Conservation (phyloP, 2,113 vertebrate species). For the Myodes glareolus region DNA sequence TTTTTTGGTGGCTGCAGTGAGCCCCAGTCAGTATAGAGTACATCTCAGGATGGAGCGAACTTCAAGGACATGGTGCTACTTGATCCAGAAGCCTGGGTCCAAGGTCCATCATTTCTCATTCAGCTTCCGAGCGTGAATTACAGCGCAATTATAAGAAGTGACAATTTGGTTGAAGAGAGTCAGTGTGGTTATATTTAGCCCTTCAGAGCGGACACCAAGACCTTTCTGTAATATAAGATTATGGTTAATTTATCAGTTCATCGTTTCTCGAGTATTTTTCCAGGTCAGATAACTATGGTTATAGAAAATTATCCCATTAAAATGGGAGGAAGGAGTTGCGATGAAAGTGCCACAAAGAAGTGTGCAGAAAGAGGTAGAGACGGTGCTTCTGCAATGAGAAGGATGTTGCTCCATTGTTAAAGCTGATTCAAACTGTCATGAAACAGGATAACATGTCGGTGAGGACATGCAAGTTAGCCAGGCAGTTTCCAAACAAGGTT, state of each 20-base stretch:
- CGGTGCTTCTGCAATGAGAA: background rate
- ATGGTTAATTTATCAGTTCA: constrained; percentile 73
- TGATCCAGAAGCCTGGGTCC: constrained; percentile 60
- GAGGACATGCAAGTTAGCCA: constrained; percentile 16
- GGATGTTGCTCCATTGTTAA: background rate
- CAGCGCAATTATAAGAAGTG: constrained; percentile 72
- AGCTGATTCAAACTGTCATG: constrained; percentile 1
- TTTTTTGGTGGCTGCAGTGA: background rate
- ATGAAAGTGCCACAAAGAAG: background rate
- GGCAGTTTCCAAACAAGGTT: background rate
- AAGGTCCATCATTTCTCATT: constrained; percentile 58
- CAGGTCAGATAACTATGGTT: constrained; percentile 58
- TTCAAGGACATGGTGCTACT: constrained; percentile 63
- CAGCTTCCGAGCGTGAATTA: constrained; percentile 61
- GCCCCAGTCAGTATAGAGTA: background rate
- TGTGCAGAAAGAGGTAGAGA: background rate
- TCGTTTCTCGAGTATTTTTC: constrained; percentile 65
- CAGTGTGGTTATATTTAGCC: constrained; percentile 77
- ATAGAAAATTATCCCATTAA: constrained; percentile 58
- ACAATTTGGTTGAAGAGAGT: constrained; percentile 75
- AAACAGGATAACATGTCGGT: background rate
- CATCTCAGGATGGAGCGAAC: constrained; percentile 23
- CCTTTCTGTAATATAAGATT: constrained; percentile 70
- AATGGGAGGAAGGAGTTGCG: constrained; percentile 12
- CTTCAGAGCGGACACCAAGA: constrained; percentile 59